These are phyloP conservation scores for Tupaia chinensis DNA, from an alignment of 2,113 vertebrate genomes.

Conservation along the genomic window DNA sequence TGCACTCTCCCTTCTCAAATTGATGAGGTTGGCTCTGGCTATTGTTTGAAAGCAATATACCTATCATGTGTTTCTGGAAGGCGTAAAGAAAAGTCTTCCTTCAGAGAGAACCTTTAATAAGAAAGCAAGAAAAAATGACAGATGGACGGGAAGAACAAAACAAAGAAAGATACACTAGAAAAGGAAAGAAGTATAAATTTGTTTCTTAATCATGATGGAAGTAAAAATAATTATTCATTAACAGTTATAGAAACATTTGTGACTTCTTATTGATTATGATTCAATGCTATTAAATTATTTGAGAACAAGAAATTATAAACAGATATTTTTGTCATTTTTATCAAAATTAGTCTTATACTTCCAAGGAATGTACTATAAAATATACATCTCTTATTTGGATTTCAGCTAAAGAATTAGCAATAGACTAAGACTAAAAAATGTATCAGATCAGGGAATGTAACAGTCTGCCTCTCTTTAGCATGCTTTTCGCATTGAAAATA, in stretches of 20 bases:
- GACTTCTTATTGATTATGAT: background rate
- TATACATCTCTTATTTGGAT: background rate
- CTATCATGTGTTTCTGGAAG: background rate
- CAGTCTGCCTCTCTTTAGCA: background rate
- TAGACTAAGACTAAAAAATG: background rate
- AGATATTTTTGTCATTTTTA: background rate
- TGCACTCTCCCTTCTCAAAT: constrained; percentile 73
- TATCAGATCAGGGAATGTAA: background rate
- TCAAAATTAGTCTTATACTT: background rate
- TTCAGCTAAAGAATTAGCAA: background rate
- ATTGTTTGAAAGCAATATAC: constrained; percentile 40
- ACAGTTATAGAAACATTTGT: background rate
- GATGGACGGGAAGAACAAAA: background rate
- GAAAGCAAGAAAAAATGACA: background rate
- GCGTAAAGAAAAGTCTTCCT: background rate
- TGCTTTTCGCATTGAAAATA: background rate
- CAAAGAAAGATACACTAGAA: background rate
- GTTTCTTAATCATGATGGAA: background rate
- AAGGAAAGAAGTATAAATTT: background rate
- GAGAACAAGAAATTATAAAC: background rate
- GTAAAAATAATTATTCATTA: background rate
- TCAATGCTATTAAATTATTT: background rate
- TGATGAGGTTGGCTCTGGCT: constrained; percentile 59
- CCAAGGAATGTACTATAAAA: background rate
- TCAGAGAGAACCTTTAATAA: background rate